These are phyloP conservation scores for Bacillus rossius DNA, from an alignment of 1,140 invertebrate species.

Conservation along the genomic window DNA sequence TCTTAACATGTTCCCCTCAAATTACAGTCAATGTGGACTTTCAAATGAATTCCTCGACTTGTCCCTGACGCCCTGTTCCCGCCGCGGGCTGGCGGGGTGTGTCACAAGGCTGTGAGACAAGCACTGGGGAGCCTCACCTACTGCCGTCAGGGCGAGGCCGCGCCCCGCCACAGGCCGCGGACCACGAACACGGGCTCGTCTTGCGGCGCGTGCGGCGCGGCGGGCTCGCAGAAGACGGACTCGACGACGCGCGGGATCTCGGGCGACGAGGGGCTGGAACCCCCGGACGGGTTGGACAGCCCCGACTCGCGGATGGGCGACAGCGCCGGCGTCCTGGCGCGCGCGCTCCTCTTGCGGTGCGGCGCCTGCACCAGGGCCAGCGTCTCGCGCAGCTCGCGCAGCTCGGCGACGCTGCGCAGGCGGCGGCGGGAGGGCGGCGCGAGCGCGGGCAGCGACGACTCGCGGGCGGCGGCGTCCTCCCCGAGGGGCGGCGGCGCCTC, in stretches of 20 bases:
- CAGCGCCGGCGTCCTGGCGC: constrained; percentile 48
- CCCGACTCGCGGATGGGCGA: constrained; percentile 67
- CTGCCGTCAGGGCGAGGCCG: constrained; percentile 7
- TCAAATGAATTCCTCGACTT: too few relatives aligned
- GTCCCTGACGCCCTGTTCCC: too few relatives aligned
- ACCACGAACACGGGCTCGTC: constrained; percentile 22
- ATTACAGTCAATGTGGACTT: too few relatives aligned
- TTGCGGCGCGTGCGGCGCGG: neutral
- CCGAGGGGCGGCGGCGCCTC: neutral
- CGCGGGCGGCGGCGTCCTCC: neutral
- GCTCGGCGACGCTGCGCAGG: constrained; percentile 32
- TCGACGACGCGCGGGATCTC: neutral
- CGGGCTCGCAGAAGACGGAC: neutral
- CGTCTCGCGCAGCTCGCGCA: constrained; percentile 48
- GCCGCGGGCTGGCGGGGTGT: too few relatives aligned
- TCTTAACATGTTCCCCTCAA: too few relatives aligned
- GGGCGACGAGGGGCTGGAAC: neutral
- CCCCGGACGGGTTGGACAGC: constrained; percentile 58
- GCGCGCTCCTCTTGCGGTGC: constrained; percentile 7
- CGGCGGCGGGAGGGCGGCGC: constrained; percentile 23
- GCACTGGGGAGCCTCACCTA: too few relatives aligned
- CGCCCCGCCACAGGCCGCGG: constrained; percentile 15
- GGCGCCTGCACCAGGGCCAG: constrained; percentile 24
- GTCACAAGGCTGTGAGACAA: too few relatives aligned
- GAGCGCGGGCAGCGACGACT: constrained; percentile 27